Percentiles rank a stretch among this genome's conserved stretches.
phyloP scores from a whole-genome alignment of 2,797 vertebrate species.

The Acipenser transmontanus region DNA sequence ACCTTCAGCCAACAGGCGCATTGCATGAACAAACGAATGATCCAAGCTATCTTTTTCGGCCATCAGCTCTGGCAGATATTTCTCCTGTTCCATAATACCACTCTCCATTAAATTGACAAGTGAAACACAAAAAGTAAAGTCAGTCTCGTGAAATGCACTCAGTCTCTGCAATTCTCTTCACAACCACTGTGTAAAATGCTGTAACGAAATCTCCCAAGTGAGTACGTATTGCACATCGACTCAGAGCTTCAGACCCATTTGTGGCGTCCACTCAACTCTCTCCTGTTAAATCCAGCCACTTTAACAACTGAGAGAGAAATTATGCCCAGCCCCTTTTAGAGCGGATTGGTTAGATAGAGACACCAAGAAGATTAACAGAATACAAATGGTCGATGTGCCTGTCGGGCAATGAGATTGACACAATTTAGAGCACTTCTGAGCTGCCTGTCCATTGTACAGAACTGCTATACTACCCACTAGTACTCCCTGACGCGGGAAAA shows the following conservation, averaged over 20 bases:
- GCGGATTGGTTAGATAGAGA: constrained; percentile 50
- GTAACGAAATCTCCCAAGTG: constrained; percentile 23
- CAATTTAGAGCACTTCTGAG: constrained; percentile 9
- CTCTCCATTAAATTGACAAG: constrained; percentile 44
- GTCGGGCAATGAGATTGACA: constrained; percentile 11
- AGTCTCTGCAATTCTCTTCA: constrained; percentile 24
- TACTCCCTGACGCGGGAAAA: constrained; percentile 10
- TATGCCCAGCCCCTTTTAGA: constrained; percentile 48
- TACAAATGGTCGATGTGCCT: constrained; percentile 12
- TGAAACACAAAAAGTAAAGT: constrained; percentile 43
- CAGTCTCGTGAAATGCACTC: constrained; percentile 40
- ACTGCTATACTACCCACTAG: background rate
- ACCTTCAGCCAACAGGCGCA: constrained; percentile 88
- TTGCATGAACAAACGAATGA: constrained; percentile 84
- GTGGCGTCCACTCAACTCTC: constrained; percentile 39
- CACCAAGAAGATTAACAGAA: constrained; percentile 37
- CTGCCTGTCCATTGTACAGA: constrained; percentile 36
- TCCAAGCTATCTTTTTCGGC: constrained; percentile 88
- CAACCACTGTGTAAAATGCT: constrained; percentile 16
- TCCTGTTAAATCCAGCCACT: constrained; percentile 42
- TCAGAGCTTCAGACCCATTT: constrained; percentile 56
- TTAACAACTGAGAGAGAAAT: constrained; percentile 43
- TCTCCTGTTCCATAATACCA: constrained; percentile 81
- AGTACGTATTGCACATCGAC: constrained; percentile 28
- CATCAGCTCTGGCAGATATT: constrained; percentile 88